A percentile compares a stretch with the other conserved stretches of the same genome.
These are phyloP conservation scores for Ramazzottius varieornatus DNA, from an alignment of 2,888 invertebrate species.

Conservation along the genomic window DNA sequence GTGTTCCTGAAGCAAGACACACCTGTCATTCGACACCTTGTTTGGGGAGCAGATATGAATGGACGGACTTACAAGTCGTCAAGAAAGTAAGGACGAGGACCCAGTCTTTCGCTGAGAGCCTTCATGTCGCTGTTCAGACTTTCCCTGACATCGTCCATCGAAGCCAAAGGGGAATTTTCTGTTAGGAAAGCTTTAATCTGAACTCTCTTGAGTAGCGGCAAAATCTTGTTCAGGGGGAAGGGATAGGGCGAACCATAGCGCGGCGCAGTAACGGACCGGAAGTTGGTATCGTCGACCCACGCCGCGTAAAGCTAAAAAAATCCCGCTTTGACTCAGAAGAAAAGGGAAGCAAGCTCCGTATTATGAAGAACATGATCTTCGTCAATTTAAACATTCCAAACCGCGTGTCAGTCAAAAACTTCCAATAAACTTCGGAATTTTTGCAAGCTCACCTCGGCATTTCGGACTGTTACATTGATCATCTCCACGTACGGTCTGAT, in stretches of 20 bases:
- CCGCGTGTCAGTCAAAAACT: background rate
- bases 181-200: background rate
- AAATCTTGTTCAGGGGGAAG: slow-evolving; percentile 18
- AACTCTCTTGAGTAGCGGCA: slow-evolving; percentile 16
- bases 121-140: background rate
- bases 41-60: too few relatives aligned
- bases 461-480: slow-evolving; percentile 17
- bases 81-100: background rate
- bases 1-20: background rate
- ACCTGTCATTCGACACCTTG: too few relatives aligned
- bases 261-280: slow-evolving; percentile 16
- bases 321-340: background rate
- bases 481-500: slow-evolving; percentile 20
- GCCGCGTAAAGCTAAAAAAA: slow-evolving; percentile 15
- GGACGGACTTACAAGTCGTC: background rate
- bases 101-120: background rate
- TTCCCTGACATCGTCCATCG: background rate
- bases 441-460: slow-evolving; percentile 14
- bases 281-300: slow-evolving; percentile 15
- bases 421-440: background rate
- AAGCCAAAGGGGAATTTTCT: background rate
- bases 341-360: too few relatives aligned
- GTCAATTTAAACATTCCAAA: too few relatives aligned
- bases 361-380: too few relatives aligned
- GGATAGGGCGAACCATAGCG: slow-evolving; percentile 18